Evolutionary conservation across 1,140 invertebrate genomes (phyloP), one percentile per base, ranked within the genome.

Genomic region (Trigoniulus corallinus): DNA sequence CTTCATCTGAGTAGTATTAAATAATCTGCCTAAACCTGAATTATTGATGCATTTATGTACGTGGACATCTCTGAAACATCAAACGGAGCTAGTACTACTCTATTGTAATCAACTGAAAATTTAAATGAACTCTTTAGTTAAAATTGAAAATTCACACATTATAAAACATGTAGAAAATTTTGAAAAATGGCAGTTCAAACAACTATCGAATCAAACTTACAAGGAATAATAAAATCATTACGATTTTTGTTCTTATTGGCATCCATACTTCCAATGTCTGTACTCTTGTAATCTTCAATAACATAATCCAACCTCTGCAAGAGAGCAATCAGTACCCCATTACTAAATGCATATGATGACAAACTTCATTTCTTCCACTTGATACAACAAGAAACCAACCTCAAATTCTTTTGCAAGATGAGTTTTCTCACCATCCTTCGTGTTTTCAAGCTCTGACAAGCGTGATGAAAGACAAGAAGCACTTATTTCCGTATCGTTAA

Each of bases 41-140:
- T 88, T 65, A 93, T 95, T 1, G 88, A 93, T 1, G 92, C 92
- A 69, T 97, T 96, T 57, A 96, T 95, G 62, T 96, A 97, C 1
- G 91, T 93, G 24, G 88, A 91, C 64, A 86, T 84, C 64, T 94
- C 59, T 78, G 75, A 25, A 53, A 76, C 46, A 84, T 78, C 57
- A 88, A 71, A 7, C 15, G 87, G 86, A 22, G 79, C 80, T 10
- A 88, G 68, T 58, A 88, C 88, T 29, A 93, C 87, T 55, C 88
- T 71, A 71, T 89, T 91, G 59, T 84, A 75, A 66, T 92, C 87
- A 67, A 88, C 61, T 62, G 52, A 15, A 54, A 55, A 51, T 7
- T 7, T 34, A 7, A 46, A 26, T 22, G 12, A 46, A 12, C 3
- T 15, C 4, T 34, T 50, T 26, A 53, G 25, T 21, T 34, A 25